Percentiles rank a stretch among this genome's conserved stretches.
phyloP scores from a whole-genome alignment of 2,113 vertebrate species.

The Xenopus laevis region DNA sequence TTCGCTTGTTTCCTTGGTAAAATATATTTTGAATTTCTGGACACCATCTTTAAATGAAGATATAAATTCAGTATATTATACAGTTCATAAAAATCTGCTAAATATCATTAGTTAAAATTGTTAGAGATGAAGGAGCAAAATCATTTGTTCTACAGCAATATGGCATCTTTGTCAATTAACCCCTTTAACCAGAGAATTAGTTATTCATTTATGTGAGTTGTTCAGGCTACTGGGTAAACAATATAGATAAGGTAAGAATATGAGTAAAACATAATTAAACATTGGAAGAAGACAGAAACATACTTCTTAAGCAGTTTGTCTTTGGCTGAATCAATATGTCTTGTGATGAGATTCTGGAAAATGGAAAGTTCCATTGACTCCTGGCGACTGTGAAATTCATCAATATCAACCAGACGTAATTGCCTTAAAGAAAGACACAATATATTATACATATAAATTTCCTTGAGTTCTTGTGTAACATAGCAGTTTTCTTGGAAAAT shows the following conservation, averaged over 20 bases:
- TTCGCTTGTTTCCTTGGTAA: slow-evolving; percentile 67
- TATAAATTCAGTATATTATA: too few relatives aligned
- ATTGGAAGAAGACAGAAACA: slow-evolving; percentile 38
- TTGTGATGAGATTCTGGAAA: slow-evolving; percentile 69
- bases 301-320: slow-evolving; percentile 71
- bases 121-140: too few relatives aligned
- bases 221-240: too few relatives aligned
- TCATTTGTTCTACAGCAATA: too few relatives aligned
- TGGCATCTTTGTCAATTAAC: too few relatives aligned
- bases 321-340: slow-evolving; percentile 70
- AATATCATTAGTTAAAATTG: too few relatives aligned
- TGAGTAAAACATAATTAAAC: neutral
- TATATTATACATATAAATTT: neutral
- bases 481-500: too few relatives aligned
- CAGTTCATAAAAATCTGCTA: too few relatives aligned
- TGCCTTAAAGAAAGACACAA: slow-evolving; percentile 62
- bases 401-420: slow-evolving; percentile 73
- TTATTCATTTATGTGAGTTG: too few relatives aligned
- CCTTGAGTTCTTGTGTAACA: too few relatives aligned
- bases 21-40: slow-evolving; percentile 77
- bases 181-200: too few relatives aligned
- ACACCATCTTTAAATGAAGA: slow-evolving; percentile 73
- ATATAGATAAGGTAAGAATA: too few relatives aligned
- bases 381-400: slow-evolving; percentile 68
- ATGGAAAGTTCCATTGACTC: slow-evolving; percentile 72